Conservation (phyloP, 2,113 vertebrate species). For the Pipra filicauda region DNA sequence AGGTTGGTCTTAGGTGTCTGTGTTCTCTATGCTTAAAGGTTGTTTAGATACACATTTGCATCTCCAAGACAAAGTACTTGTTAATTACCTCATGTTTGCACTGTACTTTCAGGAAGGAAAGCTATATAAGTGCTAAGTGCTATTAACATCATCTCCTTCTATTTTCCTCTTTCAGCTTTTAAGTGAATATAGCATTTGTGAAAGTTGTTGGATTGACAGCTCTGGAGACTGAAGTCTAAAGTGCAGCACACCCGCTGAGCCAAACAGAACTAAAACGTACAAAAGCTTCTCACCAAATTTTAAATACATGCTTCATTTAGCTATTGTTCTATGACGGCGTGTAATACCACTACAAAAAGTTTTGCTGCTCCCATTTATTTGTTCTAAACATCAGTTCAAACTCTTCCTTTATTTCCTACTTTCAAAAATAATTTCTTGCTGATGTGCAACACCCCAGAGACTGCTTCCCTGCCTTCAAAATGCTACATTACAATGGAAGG, state of each 20-base stretch:
- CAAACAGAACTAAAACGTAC: slow-evolving; percentile 44
- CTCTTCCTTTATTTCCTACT: neutral
- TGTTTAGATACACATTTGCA: slow-evolving; percentile 29
- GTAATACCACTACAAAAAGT: neutral
- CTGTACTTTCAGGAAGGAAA: neutral
- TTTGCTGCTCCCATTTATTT: slow-evolving; percentile 13
- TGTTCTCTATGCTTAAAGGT: neutral
- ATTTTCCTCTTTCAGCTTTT: slow-evolving; percentile 39
- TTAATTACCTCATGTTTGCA: slow-evolving; percentile 33
- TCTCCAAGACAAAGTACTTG: slow-evolving; percentile 7
- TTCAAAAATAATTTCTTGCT: slow-evolving; percentile 27
- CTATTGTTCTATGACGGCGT: slow-evolving; percentile 15
- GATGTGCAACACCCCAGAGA: slow-evolving; percentile 19
- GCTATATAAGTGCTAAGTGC: neutral
- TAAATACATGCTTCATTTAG: slow-evolving; percentile 57
- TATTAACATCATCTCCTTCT: slow-evolving; percentile 47
- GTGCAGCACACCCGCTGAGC: slow-evolving; percentile 57
- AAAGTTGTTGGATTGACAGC: slow-evolving; percentile 62
- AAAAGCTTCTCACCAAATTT: slow-evolving; percentile 55
- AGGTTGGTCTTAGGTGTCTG: neutral
- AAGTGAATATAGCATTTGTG: slow-evolving; percentile 18
- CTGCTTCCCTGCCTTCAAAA: neutral
- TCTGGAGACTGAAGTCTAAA: slow-evolving; percentile 57
- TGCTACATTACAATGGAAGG: neutral
- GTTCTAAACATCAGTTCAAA: slow-evolving; percentile 8